Evolutionary conservation across 2,797 vertebrate genomes (phyloP), one percentile per base, ranked within the genome.

Genomic region (Pterois miles): DNA sequence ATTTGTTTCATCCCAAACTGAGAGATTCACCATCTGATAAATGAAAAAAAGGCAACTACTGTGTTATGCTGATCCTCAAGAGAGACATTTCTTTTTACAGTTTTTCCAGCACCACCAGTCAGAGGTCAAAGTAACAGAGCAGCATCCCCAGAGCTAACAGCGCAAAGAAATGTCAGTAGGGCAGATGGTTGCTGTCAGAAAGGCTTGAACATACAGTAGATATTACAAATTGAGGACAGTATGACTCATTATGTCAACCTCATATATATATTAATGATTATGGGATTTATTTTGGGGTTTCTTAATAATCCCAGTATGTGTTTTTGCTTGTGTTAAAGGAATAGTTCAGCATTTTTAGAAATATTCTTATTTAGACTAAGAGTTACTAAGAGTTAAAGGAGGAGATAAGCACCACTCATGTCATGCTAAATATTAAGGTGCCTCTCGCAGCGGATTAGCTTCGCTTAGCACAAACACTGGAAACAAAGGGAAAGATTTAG

Each of bases 1-100:
- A 75, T 75, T 78, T 73, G 65, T 80, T 71, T 69, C 57, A 75
- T 71, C 74, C 67, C 75, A 80, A 86, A 57, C 65, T 38, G 53
- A 86, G 76, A 74, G 29, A 63, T 64, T 56, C 53, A 52, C 59
- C 29, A 59, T 81, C 52, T 75, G 72, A 87, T 77, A 78, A 27
- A 57, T 10, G 31, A 7, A 11, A 25, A 70, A 65, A 69, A 60
- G 31, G 50, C 50, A 76, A 56, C 23, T 14, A 6, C 43, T 58
- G 48, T 36, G 31, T 23, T 50, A 1, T 12, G 34, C 60, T n/a
- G 40, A 63, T 76, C 18, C 36, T 60, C n/a, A 18, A 31, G 52
- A 70, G 52, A 74, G 20, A 43, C 4, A 31, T 56, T 72, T 76
- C 22, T 66, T 56, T 76, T 78, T 72, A 46, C 9, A 52, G 20